Base-by-base conservation (phyloP, 2,113 vertebrate genomes). In the Scatophagus argus region DNA sequence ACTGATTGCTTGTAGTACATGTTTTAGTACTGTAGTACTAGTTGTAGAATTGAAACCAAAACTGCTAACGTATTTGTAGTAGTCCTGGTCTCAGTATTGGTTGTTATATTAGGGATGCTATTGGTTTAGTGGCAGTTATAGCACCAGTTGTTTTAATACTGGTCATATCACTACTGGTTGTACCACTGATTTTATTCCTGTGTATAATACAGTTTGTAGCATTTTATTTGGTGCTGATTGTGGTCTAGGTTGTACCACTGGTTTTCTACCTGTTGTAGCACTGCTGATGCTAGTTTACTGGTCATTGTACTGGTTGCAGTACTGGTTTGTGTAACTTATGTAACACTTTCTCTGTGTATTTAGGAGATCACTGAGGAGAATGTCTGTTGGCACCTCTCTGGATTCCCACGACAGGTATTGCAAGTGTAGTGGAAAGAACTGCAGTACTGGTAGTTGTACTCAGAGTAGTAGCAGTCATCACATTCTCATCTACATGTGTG, bases 341-440 rank as follows among this genome's bases (percentile, higher is more conserved):
- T n/a, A n/a, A n/a, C n/a, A n/a, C 8, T 72, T 21, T 69, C 6
- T 82, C 2, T 91, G 54, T 89, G 9, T 84, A 68, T 93, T 93
- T 81, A 97, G 96, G 95, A 95, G 93, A 77, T 90, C 82, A 85
- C 82, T 93, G 75, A 95, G 95, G 92, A 95, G 94, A 91, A 93
- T 95, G 91, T 95, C 96, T 91, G 88, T 93, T 79, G 88, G 91
- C 85, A 94, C 88, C 86, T 95, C 94, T 63, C 91, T 92, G 29
- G 94, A 95, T 86, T 92, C 92, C 76, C 89, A 94, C 39, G 96
- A 96, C 93, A 96, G 96, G 96, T 92, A 86, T n/a, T 54, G 8
- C 9, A 60, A 1, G 11, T 32, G n/a, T 14, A 39, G 56, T 0
- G 38, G 11, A 6, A 46, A 16, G 14, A 56, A 19, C 21, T 17